Percentiles rank a stretch among this genome's conserved stretches.
phyloP scores from a whole-genome alignment of 2,888 invertebrate species.

The Epiblema foenella region DNA sequence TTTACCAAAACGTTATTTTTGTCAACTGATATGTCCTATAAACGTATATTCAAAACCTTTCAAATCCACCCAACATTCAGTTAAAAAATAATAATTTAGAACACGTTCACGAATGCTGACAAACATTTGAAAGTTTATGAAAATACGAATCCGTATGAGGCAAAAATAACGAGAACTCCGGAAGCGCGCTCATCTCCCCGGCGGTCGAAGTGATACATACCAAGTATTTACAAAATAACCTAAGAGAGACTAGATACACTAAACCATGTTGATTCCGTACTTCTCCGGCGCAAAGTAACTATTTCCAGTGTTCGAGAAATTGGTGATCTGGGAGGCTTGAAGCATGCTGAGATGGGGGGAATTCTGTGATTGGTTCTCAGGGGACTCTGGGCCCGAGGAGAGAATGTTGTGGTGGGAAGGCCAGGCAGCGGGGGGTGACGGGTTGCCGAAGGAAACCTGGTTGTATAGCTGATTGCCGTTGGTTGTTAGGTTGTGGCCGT shows the following conservation, averaged over 20 bases:
- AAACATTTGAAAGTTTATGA: conserved; percentile 50
- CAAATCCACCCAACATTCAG: conserved; percentile 49
- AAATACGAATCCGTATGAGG: conserved; percentile 49
- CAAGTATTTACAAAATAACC: conserved; percentile 49
- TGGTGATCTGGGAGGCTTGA: conserved; percentile 80
- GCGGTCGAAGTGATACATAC: conserved; percentile 4
- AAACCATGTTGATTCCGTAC: conserved; percentile 84
- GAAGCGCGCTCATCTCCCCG: neutral
- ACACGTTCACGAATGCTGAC: conserved; percentile 43
- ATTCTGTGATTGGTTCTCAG: conserved; percentile 78
- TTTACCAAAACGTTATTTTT: conserved; percentile 31
- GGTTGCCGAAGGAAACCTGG: conserved; percentile 81
- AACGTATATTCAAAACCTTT: conserved; percentile 57
- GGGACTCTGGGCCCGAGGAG: conserved; percentile 76
- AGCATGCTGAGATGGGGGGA: conserved; percentile 79
- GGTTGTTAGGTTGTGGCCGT: conserved; percentile 75
- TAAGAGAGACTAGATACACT: conserved; percentile 74
- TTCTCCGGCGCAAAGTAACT: conserved; percentile 82
- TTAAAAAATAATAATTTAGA: conserved; percentile 45
- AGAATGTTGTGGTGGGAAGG: conserved; percentile 80
- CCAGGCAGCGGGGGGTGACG: conserved; percentile 78
- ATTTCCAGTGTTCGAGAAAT: conserved; percentile 82
- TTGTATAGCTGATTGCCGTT: conserved; percentile 82
- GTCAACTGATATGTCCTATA: conserved; percentile 66
- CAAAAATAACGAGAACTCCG: conserved; percentile 18